Conservation (phyloP, 2,797 vertebrate species). For the Halcyon badia region DNA sequence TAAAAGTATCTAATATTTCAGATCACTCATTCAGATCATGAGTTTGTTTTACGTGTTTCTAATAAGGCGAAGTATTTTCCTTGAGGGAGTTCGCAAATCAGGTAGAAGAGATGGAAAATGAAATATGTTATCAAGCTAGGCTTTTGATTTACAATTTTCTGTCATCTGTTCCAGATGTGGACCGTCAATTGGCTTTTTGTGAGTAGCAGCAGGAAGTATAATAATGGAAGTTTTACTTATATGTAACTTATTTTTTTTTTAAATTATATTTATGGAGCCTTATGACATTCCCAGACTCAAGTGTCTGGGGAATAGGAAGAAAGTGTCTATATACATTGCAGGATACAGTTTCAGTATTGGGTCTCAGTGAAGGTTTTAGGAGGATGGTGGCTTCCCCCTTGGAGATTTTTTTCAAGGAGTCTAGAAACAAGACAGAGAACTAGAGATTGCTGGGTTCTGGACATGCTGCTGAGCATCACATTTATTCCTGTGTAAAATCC, state of each 20-base stretch:
- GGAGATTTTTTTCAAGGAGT: not conserved
- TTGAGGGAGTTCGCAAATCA: slow-evolving; percentile 8
- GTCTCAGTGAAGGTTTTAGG: not conserved
- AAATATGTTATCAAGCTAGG: not conserved
- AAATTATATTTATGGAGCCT: not conserved
- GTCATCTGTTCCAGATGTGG: not conserved
- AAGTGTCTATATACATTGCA: not conserved
- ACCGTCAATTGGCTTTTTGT: not conserved
- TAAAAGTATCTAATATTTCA: not conserved
- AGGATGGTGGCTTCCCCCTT: not conserved
- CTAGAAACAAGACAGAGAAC: not conserved
- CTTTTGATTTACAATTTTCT: slow-evolving; percentile 14
- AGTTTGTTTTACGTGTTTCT: not conserved
- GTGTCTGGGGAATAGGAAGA: not conserved
- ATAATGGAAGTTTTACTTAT: not conserved
- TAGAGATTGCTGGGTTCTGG: not conserved
- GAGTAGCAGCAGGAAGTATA: not conserved
- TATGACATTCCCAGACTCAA: not conserved
- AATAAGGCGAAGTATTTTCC: slow-evolving; percentile 13
- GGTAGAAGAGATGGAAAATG: not conserved
- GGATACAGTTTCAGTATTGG: not conserved
- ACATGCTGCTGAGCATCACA: not conserved
- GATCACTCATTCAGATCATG: not conserved
- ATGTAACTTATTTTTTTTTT: not conserved
- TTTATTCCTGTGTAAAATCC: slow-evolving; percentile 4